A percentile compares a stretch with the other conserved stretches of the same genome.
Conservation (phyloP, 2,797 vertebrate genomes). For the Eupleurogrammus muticus region DNA sequence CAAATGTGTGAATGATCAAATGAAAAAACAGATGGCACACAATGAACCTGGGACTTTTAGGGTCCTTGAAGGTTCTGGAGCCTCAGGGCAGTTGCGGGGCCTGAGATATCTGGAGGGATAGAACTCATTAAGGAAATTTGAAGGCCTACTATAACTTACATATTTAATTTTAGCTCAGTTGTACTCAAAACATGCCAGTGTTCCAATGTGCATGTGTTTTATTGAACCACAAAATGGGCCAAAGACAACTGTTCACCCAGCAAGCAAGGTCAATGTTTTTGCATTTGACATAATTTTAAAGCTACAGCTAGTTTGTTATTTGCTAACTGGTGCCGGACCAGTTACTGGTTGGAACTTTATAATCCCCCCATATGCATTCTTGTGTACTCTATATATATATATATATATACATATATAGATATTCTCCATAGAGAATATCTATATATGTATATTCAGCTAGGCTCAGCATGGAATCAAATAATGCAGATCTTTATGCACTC, state of each 20-base stretch:
- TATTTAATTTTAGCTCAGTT: no score
- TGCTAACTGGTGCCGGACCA: no score
- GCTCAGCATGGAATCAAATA: no score
- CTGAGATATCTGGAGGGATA: neutral
- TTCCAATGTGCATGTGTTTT: neutral
- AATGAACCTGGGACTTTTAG: neutral
- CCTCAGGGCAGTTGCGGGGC: neutral
- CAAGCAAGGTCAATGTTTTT: no score
- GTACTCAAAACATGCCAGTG: no score
- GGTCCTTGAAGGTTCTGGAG: neutral
- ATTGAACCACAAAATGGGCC: neutral
- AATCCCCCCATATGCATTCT: no score
- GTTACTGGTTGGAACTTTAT: no score
- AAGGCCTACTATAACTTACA: neutral
- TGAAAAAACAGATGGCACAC: neutral
- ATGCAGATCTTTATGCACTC: neutral
- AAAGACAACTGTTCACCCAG: no score
- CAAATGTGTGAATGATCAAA: neutral
- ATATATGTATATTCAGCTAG: no score
- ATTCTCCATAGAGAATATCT: no score
- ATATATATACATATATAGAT: no score
- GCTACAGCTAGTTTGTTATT: neutral
- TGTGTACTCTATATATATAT: no score
- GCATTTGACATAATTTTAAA: neutral
- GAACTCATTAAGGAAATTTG: neutral